Evolutionary conservation across 2,113 vertebrate genomes (phyloP).

Genomic region (Sinocyclocheilus maitianheensis): DNA sequence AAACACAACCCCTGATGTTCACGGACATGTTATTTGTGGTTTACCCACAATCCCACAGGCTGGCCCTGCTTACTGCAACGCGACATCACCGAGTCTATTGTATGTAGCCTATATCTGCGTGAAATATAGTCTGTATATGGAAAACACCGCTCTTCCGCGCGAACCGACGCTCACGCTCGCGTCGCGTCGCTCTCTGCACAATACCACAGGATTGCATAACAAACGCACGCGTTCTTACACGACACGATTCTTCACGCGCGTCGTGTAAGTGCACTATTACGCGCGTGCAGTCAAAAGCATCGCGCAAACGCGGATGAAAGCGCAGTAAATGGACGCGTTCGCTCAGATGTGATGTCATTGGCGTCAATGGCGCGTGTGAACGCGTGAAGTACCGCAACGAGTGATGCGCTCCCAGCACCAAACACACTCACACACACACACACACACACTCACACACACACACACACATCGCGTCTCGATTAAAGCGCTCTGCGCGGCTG

Average conservation of each 20-base stretch:
- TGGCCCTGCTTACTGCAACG: not conserved
- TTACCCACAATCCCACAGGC: not conserved
- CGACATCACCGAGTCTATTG: not conserved
- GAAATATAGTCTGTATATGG: not conserved
- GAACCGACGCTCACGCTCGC: not conserved
- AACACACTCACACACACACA: not conserved
- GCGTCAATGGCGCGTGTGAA: constrained; percentile 52
- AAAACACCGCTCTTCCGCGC: not conserved
- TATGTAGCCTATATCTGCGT: not conserved
- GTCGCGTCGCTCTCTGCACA: constrained; percentile 51
- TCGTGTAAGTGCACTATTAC: not conserved
- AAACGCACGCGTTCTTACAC: constrained; percentile 23
- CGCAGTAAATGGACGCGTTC: constrained; percentile 3
- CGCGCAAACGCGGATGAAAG: constrained; percentile 60
- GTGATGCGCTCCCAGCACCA: constrained; percentile 56
- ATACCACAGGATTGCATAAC: constrained; percentile 72
- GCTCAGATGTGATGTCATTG: constrained; percentile 33
- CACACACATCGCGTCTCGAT: constrained; percentile 8
- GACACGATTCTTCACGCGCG: not conserved
- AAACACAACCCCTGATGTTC: not conserved
- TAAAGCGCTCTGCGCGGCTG: not conserved
- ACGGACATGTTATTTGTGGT: not conserved
- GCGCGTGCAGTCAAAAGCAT: not conserved
- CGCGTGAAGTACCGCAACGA: constrained; percentile 77
- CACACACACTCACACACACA: constrained; percentile 22